phyloP scores from a whole-genome alignment of 2,113 vertebrate genomes.

The Zosterops japonicus region DNA sequence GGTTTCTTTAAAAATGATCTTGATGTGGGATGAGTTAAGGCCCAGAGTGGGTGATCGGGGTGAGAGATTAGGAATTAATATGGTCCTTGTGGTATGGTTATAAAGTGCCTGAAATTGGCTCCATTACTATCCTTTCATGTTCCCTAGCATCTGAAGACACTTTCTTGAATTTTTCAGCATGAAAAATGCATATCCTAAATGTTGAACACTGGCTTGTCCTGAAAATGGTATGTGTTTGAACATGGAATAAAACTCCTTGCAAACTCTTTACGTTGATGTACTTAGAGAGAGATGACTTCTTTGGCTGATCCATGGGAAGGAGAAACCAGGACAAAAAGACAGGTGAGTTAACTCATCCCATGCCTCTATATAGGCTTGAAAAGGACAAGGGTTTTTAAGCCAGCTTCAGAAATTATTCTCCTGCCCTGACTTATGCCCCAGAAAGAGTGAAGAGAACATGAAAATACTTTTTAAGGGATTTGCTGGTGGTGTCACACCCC shows the following conservation, averaged over 20 bases:
- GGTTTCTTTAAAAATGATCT: not conserved
- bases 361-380: not conserved
- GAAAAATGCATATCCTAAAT: not conserved
- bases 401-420: not conserved
- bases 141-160: not conserved
- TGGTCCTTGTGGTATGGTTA: fast-evolving
- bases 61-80: not conserved
- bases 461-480: not conserved
- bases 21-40: not conserved
- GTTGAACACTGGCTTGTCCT: not conserved
- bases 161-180: not conserved
- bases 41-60: not conserved
- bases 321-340: not conserved
- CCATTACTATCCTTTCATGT: not conserved
- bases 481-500: not conserved
- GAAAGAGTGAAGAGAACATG: not conserved
- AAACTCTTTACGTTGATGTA: not conserved
- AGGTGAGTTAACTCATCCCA: not conserved
- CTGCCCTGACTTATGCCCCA: not conserved
- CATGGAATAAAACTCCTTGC: not conserved
- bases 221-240: fast-evolving
- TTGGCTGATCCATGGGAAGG: not conserved
- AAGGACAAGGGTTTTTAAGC: not conserved
- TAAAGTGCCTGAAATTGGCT: not conserved
- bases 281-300: not conserved